phyloP scores from a whole-genome alignment of 2,888 invertebrate species.

The Megastigmus dorsalis region DNA sequence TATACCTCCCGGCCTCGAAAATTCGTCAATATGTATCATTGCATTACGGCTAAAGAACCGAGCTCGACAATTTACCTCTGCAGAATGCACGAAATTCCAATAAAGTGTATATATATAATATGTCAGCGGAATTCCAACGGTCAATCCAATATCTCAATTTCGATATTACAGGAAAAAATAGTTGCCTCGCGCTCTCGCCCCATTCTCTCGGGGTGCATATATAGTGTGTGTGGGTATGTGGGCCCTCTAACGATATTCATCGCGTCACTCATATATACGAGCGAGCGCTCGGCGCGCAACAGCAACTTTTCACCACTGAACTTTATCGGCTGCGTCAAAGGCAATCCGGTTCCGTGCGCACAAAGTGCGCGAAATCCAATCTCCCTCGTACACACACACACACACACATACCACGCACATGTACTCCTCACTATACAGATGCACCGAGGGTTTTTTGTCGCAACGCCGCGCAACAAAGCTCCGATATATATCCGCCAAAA shows the following conservation, averaged over 20 bases:
- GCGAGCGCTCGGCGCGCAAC: too few relatives aligned
- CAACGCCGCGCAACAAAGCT: not conserved
- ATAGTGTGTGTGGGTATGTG: too few relatives aligned
- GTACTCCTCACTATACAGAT: too few relatives aligned
- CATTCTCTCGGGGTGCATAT: too few relatives aligned
- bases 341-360: not conserved
- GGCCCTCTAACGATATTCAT: slow-evolving; percentile 11
- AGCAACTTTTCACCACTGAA: slow-evolving; percentile 11
- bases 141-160: slow-evolving; percentile 15
- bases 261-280: slow-evolving; percentile 1
- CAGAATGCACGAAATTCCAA: too few relatives aligned
- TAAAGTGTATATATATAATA: too few relatives aligned
- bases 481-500: not conserved
- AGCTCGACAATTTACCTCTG: too few relatives aligned
- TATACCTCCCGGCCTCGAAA: too few relatives aligned
- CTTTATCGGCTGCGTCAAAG: slow-evolving; percentile 28
- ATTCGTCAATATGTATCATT: too few relatives aligned
- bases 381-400: not conserved
- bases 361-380: slow-evolving; percentile 17
- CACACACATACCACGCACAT: too few relatives aligned
- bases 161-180: slow-evolving; percentile 18
- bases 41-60: too few relatives aligned
- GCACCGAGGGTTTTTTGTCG: too few relatives aligned
- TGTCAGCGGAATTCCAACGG: slow-evolving; percentile 1
- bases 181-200: not conserved